Conservation (phyloP, 2,797 vertebrate species). For the Lagocephalus sceleratus region DNA sequence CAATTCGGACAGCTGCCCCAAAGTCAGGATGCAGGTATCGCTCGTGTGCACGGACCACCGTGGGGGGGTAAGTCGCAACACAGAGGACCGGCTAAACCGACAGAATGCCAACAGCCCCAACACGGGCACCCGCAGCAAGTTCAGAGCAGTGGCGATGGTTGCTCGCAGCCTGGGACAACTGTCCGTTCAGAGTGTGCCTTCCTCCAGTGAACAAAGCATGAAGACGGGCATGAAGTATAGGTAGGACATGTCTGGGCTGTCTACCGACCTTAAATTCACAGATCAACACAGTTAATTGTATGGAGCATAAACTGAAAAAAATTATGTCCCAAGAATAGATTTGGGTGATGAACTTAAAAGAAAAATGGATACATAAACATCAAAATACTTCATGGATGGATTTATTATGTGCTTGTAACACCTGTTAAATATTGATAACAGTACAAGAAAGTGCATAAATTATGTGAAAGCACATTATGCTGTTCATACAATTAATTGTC, state of each 20-base stretch:
- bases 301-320: conserved; percentile 2
- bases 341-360: conserved; percentile 8
- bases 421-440: conserved; percentile 5
- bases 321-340: neutral
- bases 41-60: conserved; percentile 93
- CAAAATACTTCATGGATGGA: too few relatives aligned
- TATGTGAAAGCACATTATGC: too few relatives aligned
- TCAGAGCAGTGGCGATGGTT: conserved; percentile 92
- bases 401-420: neutral
- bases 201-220: conserved; percentile 82
- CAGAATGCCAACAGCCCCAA: conserved; percentile 89
- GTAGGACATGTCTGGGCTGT: conserved; percentile 72
- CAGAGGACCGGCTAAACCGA: conserved; percentile 87
- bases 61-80: conserved; percentile 88
- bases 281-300: conserved; percentile 1
- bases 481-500: too few relatives aligned
- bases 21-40: conserved; percentile 89
- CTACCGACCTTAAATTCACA: conserved; percentile 4
- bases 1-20: conserved; percentile 3
- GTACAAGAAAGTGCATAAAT: neutral
- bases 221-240: conserved; percentile 96
- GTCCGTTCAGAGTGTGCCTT: conserved; percentile 84
- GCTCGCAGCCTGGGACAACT: conserved; percentile 94
- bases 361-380: neutral
- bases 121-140: conserved; percentile 87